Evolutionary conservation across 2,888 invertebrate species (phyloP).

Genomic region (Cactoblastis cactorum): DNA sequence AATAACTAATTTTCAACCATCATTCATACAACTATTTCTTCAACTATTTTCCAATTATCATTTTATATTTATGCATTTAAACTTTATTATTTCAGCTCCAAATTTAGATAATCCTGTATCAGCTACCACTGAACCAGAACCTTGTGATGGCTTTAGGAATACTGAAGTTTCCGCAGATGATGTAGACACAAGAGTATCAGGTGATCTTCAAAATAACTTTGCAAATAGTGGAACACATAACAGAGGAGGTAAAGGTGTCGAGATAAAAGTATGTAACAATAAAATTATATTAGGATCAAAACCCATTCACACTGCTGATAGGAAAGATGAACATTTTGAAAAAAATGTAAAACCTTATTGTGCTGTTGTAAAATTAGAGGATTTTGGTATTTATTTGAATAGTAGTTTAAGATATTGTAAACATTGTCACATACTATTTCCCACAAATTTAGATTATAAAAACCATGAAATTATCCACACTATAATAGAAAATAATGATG

Average conservation of each 20-base stretch:
- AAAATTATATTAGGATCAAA: constrained; percentile 51
- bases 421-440: constrained; percentile 50
- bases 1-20: too few species aligned
- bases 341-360: constrained; percentile 20
- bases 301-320: constrained; percentile 23
- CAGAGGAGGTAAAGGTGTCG: neutral
- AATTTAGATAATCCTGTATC: neutral
- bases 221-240: neutral
- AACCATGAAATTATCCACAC: constrained; percentile 25
- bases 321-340: constrained; percentile 17
- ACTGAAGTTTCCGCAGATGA: neutral
- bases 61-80: neutral
- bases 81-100: neutral
- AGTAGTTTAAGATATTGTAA: constrained; percentile 47
- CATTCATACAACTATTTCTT: too few species aligned
- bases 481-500: constrained; percentile 22
- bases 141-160: neutral
- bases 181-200: neutral
- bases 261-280: constrained; percentile 25
- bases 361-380: constrained; percentile 36
- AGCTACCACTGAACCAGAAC: neutral
- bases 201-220: neutral
- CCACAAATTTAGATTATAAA: constrained; percentile 26
- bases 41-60: neutral
- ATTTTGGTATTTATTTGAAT: constrained; percentile 39